These are phyloP conservation scores for Clytia hemisphaerica DNA, from an alignment of 30 jellyfish, hydroid and myxozoan genomes.

Conservation along the genomic window DNA sequence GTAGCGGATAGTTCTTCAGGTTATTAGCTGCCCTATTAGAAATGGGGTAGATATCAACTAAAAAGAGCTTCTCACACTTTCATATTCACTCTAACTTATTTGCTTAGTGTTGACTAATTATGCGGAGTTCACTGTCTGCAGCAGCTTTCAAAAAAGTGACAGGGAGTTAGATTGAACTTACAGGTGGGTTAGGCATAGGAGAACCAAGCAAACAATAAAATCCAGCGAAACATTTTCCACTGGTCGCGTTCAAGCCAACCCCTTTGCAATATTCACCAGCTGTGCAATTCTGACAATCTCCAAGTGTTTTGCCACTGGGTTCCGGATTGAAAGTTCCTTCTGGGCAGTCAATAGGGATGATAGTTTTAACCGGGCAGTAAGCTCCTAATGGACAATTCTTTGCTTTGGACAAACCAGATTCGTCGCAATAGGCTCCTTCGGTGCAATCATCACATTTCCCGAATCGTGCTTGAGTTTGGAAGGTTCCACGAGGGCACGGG, in stretches of 20 bases:
- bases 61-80: no score
- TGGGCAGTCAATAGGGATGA: slow-evolving; percentile 82
- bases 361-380: slow-evolving; percentile 70
- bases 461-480: slow-evolving; percentile 69
- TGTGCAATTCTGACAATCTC: slow-evolving; percentile 66
- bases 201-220: slow-evolving; percentile 71
- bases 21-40: no score
- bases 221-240: slow-evolving; percentile 76
- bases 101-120: no score
- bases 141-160: no score
- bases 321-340: slow-evolving; percentile 79
- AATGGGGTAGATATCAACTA: no score
- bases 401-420: slow-evolving; percentile 63
- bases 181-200: slow-evolving; percentile 86
- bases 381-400: slow-evolving; percentile 72
- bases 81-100: no score
- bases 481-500: slow-evolving; percentile 86
- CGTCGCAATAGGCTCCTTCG: slow-evolving; percentile 84
- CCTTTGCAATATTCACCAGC: slow-evolving; percentile 80
- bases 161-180: no score
- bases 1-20: no score
- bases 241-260: slow-evolving; percentile 61
- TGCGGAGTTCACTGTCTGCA: no score
- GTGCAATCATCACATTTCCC: slow-evolving; percentile 61
- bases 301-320: slow-evolving; percentile 47